These are phyloP conservation scores for Lophius americanus DNA, from an alignment of 2,797 vertebrate genomes.

Conservation along the genomic window DNA sequence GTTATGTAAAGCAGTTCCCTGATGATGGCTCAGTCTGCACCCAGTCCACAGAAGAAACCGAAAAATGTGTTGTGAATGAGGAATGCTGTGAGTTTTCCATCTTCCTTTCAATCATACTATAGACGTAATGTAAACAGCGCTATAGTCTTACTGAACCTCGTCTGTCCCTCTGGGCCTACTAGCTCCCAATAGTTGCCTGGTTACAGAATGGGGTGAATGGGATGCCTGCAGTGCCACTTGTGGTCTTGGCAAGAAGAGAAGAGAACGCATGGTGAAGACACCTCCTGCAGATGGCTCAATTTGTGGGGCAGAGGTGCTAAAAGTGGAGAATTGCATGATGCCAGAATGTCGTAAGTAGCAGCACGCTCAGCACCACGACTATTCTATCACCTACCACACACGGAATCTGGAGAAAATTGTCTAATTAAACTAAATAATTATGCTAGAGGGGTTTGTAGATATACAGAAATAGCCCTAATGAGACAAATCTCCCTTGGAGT, in stretches of 20 bases:
- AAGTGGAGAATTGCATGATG: slow-evolving; percentile 99
- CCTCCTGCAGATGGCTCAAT: slow-evolving; percentile 93
- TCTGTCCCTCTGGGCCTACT: slow-evolving; percentile 17
- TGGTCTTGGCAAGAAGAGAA: slow-evolving; percentile 91
- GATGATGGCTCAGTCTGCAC: slow-evolving; percentile 95
- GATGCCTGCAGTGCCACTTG: slow-evolving; percentile 97
- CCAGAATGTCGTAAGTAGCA: slow-evolving; percentile 95
- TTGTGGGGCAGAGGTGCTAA: slow-evolving; percentile 91
- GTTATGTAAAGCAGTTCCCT: slow-evolving; percentile 96
- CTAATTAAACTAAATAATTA: not conserved
- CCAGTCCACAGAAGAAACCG: slow-evolving; percentile 91
- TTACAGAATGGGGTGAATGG: slow-evolving; percentile 98
- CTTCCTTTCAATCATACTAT: not conserved
- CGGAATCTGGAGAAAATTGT: slow-evolving; percentile 13
- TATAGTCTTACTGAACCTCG: slow-evolving; percentile 5
- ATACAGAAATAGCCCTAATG: not conserved
- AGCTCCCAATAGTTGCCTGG: slow-evolving; percentile 96
- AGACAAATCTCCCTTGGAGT: not conserved
- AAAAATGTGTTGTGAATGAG: slow-evolving; percentile 93
- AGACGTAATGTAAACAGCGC: not conserved
- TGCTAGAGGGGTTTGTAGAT: not conserved
- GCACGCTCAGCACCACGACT: slow-evolving; percentile 14
- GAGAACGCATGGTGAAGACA: slow-evolving; percentile 96
- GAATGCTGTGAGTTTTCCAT: slow-evolving; percentile 89
- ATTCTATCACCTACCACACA: slow-evolving; percentile 6